These are phyloP conservation scores for Caenorhabditis angaria DNA, from an alignment of 2,888 invertebrate genomes.

Conservation along the genomic window DNA sequence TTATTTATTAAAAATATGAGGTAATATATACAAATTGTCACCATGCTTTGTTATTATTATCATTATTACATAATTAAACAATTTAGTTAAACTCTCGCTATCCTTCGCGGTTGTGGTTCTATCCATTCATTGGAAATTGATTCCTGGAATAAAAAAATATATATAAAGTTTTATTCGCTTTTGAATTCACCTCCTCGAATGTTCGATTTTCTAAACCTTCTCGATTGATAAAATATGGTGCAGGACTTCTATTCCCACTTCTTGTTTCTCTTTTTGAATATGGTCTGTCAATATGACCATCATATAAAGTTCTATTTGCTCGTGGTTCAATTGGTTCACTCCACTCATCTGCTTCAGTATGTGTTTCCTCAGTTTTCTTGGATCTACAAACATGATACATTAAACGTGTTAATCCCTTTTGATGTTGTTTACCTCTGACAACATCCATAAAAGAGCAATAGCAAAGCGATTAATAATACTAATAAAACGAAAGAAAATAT, in stretches of 20 bases:
- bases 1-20: background rate
- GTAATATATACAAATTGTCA: background rate
- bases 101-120: slow-evolving; percentile 44
- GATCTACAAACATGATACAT: slow-evolving; percentile 3
- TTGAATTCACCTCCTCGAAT: slow-evolving; percentile 33
- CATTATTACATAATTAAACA: no score
- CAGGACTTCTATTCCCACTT: background rate
- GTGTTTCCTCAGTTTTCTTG: background rate
- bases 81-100: slow-evolving; percentile 36
- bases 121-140: slow-evolving; percentile 39
- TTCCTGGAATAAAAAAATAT: slow-evolving; percentile 29
- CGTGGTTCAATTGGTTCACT: slow-evolving; percentile 18
- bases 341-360: slow-evolving; percentile 26
- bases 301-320: slow-evolving; percentile 32
- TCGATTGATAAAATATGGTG: background rate
- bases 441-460: slow-evolving; percentile 25
- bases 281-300: slow-evolving; percentile 22
- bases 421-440: background rate
- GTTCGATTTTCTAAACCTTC: slow-evolving; percentile 34
- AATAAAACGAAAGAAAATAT: slow-evolving; percentile 40
- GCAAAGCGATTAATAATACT: slow-evolving; percentile 30
- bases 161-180: no score
- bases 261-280: slow-evolving; percentile 10
- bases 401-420: background rate
- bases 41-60: background rate